Evolutionary conservation across 2,113 vertebrate genomes (phyloP).

Genomic region (Ceyx margarethae): DNA sequence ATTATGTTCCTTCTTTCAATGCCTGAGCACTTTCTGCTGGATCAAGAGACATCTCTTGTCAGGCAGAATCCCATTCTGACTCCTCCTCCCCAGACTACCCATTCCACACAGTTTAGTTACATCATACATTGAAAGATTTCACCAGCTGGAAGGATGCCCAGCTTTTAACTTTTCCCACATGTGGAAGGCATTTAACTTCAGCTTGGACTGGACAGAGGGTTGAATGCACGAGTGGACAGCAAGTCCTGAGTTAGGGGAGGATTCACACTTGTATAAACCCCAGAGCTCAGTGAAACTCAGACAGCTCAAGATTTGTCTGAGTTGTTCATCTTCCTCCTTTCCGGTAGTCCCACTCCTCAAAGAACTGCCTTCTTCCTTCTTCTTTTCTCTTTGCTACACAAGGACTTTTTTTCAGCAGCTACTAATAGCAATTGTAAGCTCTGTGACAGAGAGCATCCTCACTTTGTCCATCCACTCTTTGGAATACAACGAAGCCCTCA

Average conservation of each 20-base stretch:
- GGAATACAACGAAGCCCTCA: background rate
- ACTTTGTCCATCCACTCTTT: background rate
- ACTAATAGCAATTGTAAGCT: background rate
- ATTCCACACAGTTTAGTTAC: background rate
- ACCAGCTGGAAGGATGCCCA: conserved; percentile 46
- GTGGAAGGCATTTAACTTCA: conserved; percentile 45
- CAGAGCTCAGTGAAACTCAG: background rate
- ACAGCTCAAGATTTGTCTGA: background rate
- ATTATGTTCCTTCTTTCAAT: background rate
- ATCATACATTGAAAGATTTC: conserved; percentile 8
- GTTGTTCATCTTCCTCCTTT: background rate
- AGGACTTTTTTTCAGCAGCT: background rate
- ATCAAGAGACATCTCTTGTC: background rate
- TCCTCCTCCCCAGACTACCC: background rate
- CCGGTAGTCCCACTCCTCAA: background rate
- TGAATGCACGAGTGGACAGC: background rate
- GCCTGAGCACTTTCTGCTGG: background rate
- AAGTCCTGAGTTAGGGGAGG: background rate
- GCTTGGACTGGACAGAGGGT: background rate
- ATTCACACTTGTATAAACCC: background rate
- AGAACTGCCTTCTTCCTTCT: background rate
- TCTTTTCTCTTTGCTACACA: background rate
- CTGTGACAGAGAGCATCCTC: background rate
- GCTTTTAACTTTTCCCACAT: conserved; percentile 61
- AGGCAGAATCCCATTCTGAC: background rate